Conservation (phyloP, 2,888 invertebrate genomes). For the Athalia circularis region DNA sequence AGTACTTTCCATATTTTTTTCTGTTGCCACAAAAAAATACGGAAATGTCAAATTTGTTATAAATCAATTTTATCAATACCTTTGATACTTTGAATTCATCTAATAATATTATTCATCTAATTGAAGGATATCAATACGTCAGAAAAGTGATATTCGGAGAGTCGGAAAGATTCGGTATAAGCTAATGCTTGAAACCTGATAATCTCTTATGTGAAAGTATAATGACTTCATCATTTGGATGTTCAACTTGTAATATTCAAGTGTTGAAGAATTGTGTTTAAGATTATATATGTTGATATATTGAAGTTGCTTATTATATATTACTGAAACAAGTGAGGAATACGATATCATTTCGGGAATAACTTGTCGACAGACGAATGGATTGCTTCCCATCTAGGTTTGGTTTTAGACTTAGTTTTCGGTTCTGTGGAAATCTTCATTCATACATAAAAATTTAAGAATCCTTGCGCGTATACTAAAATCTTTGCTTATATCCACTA, state of each 20-base stretch:
- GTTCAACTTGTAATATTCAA: too few species aligned
- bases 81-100: neutral
- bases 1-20: constrained; percentile 19
- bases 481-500: constrained; percentile 10
- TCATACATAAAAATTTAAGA: neutral
- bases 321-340: neutral
- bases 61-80: neutral
- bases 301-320: neutral
- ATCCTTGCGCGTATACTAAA: neutral
- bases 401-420: neutral
- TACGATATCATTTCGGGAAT: too few species aligned
- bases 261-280: too few species aligned
- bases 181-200: too few species aligned
- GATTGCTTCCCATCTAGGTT: too few species aligned
- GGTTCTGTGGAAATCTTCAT: neutral
- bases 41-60: constrained; percentile 1
- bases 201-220: constrained; percentile 2
- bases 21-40: constrained; percentile 24
- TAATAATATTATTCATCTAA: neutral
- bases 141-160: too few species aligned
- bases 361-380: too few species aligned
- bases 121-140: too few species aligned
- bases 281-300: too few species aligned
- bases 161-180: too few species aligned
- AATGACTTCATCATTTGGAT: constrained; percentile 1